Conservation (phyloP, 2,888 invertebrate genomes). For the Carcina quercana region DNA sequence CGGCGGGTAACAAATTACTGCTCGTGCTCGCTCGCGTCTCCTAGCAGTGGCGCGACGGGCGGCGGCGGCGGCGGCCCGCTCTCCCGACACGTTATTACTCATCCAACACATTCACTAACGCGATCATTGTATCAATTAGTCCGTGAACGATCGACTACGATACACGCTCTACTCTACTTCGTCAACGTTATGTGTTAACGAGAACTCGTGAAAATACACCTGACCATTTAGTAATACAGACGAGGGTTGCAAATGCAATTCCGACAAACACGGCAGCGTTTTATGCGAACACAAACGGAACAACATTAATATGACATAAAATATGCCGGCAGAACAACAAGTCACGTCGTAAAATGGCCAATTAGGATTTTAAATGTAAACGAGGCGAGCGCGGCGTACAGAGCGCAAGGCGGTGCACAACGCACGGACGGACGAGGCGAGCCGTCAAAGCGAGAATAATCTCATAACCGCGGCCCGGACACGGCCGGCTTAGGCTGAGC, state of each 20-base stretch:
- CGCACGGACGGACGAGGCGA: constrained; percentile 37
- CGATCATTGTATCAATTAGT: constrained; percentile 32
- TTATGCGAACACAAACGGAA: constrained; percentile 7
- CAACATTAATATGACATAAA: constrained; percentile 19
- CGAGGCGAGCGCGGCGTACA: constrained; percentile 36
- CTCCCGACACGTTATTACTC: constrained; percentile 28
- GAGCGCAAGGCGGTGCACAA: constrained; percentile 45
- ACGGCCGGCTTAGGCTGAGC: constrained; percentile 51
- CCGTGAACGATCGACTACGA: constrained; percentile 27
- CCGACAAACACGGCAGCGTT: constrained; percentile 6
- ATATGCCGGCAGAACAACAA: constrained; percentile 24
- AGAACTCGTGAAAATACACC: no score
- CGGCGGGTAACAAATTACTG: constrained; percentile 42
- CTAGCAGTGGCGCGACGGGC: not conserved
- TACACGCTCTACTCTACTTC: constrained; percentile 13
- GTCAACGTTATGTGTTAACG: not conserved
- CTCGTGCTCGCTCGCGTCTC: constrained; percentile 21
- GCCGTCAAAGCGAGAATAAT: constrained; percentile 66
- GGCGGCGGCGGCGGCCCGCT: no score
- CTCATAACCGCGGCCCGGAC: constrained; percentile 60
- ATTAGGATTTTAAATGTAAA: constrained; percentile 53
- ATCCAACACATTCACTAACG: constrained; percentile 24
- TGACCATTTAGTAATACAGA: not conserved
- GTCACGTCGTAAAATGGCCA: constrained; percentile 42
- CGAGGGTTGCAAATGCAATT: constrained; percentile 1